Base-by-base conservation (phyloP, 2,888 invertebrate species). In the Thereva nobilitata region DNA sequence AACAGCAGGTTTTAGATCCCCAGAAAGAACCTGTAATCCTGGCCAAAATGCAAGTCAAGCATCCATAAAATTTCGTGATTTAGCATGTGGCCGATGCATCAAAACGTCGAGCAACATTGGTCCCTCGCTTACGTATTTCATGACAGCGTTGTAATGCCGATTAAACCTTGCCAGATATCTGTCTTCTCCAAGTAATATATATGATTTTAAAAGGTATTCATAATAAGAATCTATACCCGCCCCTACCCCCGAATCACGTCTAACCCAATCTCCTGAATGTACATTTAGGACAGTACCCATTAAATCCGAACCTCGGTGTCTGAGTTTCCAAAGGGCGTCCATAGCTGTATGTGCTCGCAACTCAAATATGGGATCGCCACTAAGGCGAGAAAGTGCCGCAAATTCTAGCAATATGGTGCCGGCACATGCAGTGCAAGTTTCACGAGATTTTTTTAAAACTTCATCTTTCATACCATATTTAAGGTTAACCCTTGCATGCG, bases 161-260 rank as follows among this genome's bases (percentile, higher is more conserved):
- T 96, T 97, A 80, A 98, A 98, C 71, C 98, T 86, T 52, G 93
- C 91, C 72, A 98, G 83, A 80, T 97, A 98, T 72, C 91, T 91
- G 75, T 95, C 93, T 78, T 99, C 97, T 0, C 93, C 92, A 4
- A 99, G 85, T 64, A 99, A 84, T 71, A 99, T 94, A 80, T 98
- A 99, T 0, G 97, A 96, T 81, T 99, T 99, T 40, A 99, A 86
- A 71, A 96, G 92, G 81, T 99, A 99, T 81, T 99, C 98, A 77
- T 98, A 99, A 81, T 99, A 99, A 0, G 97, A 97, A 82, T 99
- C 98, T 73, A 98, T 97, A 37, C 98, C 98, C 9, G 98, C 98
- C n/a, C 98, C 98, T 5, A 99, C 95, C 1, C 98, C 97, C 1
- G 96, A 93, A 80, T 98, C 97, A 75, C 96, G 87, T 53, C 98